phyloP scores from a whole-genome alignment of 2,797 vertebrate species.

The Sebastes matsubarae region DNA sequence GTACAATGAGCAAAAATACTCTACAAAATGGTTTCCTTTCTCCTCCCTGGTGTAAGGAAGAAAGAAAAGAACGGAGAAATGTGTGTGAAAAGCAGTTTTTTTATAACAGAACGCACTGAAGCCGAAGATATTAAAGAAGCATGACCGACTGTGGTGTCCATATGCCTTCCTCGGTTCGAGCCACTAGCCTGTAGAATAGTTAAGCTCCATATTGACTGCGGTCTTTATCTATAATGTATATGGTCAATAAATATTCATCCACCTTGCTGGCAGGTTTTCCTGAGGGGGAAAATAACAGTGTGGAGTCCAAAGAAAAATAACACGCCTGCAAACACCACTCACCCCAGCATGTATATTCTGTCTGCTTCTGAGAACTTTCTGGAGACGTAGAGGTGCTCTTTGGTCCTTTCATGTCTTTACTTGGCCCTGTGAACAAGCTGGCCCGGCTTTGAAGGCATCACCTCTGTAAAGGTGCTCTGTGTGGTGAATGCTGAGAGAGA shows the following conservation, averaged over 20 bases:
- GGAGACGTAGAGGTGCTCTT: not conserved
- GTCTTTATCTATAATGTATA: conserved; percentile 60
- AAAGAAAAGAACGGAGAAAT: not conserved
- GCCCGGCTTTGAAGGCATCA: not conserved
- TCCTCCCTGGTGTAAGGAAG: conserved; percentile 17
- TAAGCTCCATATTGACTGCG: conserved; percentile 25
- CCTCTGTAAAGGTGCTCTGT: conserved; percentile 9
- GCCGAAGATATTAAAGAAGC: not conserved
- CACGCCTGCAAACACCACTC: not conserved
- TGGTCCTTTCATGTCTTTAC: not conserved
- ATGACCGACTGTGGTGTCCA: not conserved
- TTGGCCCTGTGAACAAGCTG: not conserved
- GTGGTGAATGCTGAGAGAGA: not conserved
- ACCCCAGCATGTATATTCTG: not conserved
- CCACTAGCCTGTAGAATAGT: conserved; percentile 13
- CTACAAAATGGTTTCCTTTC: conserved; percentile 26
- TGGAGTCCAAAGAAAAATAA: conserved; percentile 16
- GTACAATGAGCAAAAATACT: conserved; percentile 5
- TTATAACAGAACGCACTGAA: conserved; percentile 2
- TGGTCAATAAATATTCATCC: conserved; percentile 42
- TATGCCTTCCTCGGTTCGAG: not conserved
- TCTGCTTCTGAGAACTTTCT: not conserved
- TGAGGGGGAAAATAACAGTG: not conserved
- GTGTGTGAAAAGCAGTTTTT: not conserved
- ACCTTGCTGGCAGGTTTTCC: conserved; percentile 20